Evolutionary conservation across 1,140 invertebrate species (phyloP), one percentile per base, ranked within the genome.

Genomic region (Drosophila ficusphila): DNA sequence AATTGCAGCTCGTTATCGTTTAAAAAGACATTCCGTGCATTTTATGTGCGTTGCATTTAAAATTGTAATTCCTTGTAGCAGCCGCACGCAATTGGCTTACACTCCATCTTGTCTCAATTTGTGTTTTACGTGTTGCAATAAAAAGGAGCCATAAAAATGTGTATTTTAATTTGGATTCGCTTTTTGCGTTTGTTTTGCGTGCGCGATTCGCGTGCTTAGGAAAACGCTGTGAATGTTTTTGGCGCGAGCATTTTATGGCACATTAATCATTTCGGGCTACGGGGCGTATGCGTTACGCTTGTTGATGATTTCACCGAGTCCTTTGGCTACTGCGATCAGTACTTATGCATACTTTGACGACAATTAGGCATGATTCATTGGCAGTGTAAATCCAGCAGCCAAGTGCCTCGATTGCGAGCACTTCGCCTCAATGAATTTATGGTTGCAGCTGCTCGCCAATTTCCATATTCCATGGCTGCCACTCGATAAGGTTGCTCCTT

Each of bases 121-220:
- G 54, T 33, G 76, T 76, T 85, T 85, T 79, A 85, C 81, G 76
- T 76, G 81, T 76, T 73, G 69, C 72, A 86, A 85, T 85, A 85
- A 85, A 86, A 85, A 73, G 23, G 12, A 46, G 81, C 81, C 67
- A 85, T 85, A 73, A 85, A 86, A 76, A 68, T 61, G 14, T 41
- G 72, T 42, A 56, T 57, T 76, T 64, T 68, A 54, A 68, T 70
- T 62, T 69, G 46, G 51, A 27, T 51, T 3, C 21, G 51, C 36
- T 56, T 31, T 31, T 23, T 58, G 58, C 36, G 44, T 49, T 38
- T 65, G 52, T 49, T 64, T 81, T 72, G 69, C 75, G 70, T 44
- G 54, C 16, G 49, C 54, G 51, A 60, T 78, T 78, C 18, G 81
- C 79, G 81, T 85, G 79, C 46, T 49, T 60, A 39, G 58, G 51